phyloP scores from a whole-genome alignment of 2,888 invertebrate genomes.

The Drosophila nigritarsus region DNA sequence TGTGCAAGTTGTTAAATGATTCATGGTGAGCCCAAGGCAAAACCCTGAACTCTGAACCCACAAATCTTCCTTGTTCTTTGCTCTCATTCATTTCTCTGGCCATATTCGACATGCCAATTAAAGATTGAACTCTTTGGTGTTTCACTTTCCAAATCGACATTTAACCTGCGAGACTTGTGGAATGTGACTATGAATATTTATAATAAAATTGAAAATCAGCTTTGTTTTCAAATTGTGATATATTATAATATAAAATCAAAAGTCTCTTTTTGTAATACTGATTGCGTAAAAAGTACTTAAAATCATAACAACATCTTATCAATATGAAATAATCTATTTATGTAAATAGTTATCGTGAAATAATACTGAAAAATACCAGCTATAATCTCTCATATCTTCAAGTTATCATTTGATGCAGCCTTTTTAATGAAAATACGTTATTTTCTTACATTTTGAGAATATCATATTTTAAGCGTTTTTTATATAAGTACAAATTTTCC shows the following conservation, averaged over 20 bases:
- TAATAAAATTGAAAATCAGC: not conserved
- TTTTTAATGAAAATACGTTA: no score
- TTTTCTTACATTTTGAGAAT: no score
- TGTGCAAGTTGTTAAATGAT: conserved; percentile 69
- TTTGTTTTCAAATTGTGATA: not conserved
- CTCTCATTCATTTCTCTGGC: not conserved
- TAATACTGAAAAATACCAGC: not conserved
- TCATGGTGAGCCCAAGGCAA: conserved; percentile 43
- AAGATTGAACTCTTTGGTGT: conserved; percentile 5
- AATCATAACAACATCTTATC: not conserved
- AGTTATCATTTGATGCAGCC: no score
- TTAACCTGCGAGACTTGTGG: not conserved
- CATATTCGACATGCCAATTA: conserved; percentile 27
- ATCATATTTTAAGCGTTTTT: no score
- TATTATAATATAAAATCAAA: not conserved
- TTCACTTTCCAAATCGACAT: not conserved
- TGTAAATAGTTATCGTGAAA: not conserved
- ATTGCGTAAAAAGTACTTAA: not conserved
- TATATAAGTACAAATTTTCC: no score
- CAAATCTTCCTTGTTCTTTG: conserved; percentile 1
- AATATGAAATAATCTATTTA: not conserved
- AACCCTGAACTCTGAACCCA: conserved; percentile 1
- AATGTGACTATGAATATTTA: not conserved
- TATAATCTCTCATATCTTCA: not conserved
- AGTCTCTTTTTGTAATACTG: not conserved